These are phyloP conservation scores for Gavialis gangeticus DNA, from an alignment of 2,113 vertebrate species.

Conservation along the genomic window DNA sequence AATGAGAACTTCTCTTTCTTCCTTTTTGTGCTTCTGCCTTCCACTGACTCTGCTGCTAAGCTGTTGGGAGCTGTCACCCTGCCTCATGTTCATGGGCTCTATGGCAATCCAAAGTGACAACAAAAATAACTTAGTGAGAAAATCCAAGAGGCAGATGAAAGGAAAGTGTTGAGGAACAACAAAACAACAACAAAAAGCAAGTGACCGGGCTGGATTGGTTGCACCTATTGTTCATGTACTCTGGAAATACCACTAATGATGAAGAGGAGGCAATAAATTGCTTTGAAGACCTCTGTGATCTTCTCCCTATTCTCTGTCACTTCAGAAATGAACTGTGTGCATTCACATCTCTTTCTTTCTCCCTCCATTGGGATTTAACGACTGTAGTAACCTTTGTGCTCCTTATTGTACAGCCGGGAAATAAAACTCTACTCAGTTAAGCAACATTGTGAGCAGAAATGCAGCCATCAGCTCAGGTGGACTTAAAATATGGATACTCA, in stretches of 20 bases:
- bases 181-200: conserved; percentile 1
- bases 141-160: conserved; percentile 19
- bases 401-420: conserved; percentile 58
- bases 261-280: conserved; percentile 53
- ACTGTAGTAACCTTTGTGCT: conserved; percentile 36
- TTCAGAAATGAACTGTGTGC: conserved; percentile 20
- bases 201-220: neutral
- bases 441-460: conserved; percentile 34
- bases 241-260: conserved; percentile 41
- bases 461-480: conserved; percentile 22
- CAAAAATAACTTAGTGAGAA: neutral
- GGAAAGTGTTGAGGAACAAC: neutral
- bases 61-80: conserved; percentile 29
- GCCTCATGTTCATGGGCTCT: conserved; percentile 14
- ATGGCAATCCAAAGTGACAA: conserved; percentile 39
- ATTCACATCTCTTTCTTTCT: conserved; percentile 20
- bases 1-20: conserved; percentile 38
- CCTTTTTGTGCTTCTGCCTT: conserved; percentile 20
- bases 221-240: neutral
- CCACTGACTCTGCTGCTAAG: conserved; percentile 19
- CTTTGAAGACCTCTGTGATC: conserved; percentile 49
- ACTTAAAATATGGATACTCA: conserved; percentile 1
- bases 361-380: conserved; percentile 22
- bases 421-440: conserved; percentile 67
- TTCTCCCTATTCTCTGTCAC: conserved; percentile 47